These are phyloP conservation scores for Oreocharis arfaki DNA, from an alignment of 2,113 vertebrate genomes.

Conservation along the genomic window DNA sequence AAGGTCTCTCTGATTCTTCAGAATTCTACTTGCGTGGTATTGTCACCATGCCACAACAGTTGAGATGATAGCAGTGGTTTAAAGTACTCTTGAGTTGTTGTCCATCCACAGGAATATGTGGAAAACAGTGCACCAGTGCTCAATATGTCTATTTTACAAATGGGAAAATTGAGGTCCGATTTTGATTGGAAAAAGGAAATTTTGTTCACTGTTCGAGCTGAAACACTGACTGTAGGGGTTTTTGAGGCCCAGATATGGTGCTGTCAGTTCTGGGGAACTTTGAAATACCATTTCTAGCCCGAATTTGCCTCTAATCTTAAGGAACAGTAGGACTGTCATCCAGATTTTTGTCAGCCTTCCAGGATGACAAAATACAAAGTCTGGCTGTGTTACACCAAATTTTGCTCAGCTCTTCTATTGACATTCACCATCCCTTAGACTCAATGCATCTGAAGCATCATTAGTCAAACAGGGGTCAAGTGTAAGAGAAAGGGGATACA, in stretches of 20 bases:
- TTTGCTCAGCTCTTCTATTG: neutral
- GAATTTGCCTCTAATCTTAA: neutral
- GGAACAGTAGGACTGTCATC: neutral
- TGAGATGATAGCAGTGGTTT: rapidly evolving
- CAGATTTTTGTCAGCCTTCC: neutral
- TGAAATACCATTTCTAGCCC: neutral
- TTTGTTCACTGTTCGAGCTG: neutral
- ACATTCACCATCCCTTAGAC: neutral
- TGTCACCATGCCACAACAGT: neutral
- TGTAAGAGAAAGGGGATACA: neutral
- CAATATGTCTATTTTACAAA: neutral
- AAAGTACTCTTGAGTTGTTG: neutral
- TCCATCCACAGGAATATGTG: neutral
- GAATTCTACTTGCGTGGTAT: neutral
- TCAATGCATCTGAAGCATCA: neutral
- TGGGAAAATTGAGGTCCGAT: neutral
- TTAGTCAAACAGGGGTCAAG: neutral
- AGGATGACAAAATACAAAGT: neutral
- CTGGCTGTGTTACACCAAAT: neutral
- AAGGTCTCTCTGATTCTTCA: neutral
- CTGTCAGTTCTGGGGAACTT: neutral
- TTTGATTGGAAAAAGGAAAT: neutral
- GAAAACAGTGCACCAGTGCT: neutral
- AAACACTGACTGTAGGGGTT: neutral
- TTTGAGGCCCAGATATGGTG: neutral